Evolutionary conservation across 2,113 vertebrate species (phyloP).

Genomic region (Ciconia stormi): DNA sequence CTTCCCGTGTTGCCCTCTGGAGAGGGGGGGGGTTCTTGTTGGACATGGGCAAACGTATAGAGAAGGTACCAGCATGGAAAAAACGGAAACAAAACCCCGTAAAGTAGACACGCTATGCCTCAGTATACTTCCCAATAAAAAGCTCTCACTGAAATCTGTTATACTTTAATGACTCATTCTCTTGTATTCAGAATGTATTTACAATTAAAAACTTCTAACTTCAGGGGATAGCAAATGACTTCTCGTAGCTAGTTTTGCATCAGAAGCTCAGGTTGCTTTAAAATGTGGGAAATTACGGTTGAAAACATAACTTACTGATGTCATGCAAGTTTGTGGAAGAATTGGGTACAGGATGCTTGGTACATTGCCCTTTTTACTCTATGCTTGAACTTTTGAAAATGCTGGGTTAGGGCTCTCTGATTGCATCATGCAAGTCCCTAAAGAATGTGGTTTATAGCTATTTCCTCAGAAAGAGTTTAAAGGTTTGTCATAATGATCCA

Average conservation of each 20-base stretch:
- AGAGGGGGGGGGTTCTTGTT: not conserved
- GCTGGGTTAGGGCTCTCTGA: not conserved
- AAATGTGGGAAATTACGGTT: not conserved
- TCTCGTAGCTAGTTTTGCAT: not conserved
- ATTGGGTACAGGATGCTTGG: not conserved
- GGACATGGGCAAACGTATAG: not conserved
- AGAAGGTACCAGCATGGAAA: not conserved
- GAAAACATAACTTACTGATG: not conserved
- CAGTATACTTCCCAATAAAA: not conserved
- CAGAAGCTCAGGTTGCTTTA: not conserved
- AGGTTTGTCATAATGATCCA: not conserved
- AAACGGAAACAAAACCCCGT: not conserved
- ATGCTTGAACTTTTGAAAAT: not conserved
- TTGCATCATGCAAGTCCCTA: not conserved
- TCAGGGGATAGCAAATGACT: not conserved
- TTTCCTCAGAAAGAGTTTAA: not conserved
- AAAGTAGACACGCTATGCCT: not conserved
- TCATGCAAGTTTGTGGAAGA: not conserved
- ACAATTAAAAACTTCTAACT: not conserved
- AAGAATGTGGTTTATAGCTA: not conserved
- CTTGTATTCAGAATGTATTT: not conserved
- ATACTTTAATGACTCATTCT: not conserved
- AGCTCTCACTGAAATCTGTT: not conserved
- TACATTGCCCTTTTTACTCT: not conserved
- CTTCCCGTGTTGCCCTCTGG: not conserved